Percentiles rank a stretch among this genome's conserved stretches.
phyloP scores from a whole-genome alignment of 2,113 vertebrate species.

The Platichthys stellatus region DNA sequence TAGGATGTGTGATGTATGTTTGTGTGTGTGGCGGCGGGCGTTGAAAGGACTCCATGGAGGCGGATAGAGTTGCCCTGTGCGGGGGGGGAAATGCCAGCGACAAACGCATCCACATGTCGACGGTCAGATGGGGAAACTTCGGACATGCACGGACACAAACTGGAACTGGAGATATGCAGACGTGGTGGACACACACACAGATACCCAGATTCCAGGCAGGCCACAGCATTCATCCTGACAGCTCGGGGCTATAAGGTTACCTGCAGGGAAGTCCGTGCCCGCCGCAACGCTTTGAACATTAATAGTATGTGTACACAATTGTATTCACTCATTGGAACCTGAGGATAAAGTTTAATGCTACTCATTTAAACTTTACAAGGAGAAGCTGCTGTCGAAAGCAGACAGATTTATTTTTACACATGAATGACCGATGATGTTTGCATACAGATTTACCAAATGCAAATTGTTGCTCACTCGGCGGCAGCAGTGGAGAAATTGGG shows the following conservation, averaged over 20 bases:
- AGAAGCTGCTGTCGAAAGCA: slow-evolving; percentile 2
- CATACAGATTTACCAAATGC: slow-evolving; percentile 47
- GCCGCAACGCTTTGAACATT: slow-evolving; percentile 61
- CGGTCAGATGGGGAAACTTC: slow-evolving; percentile 30
- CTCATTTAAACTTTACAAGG: slow-evolving; percentile 28
- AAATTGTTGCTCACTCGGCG: slow-evolving; percentile 44
- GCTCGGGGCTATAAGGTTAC: slow-evolving; percentile 68
- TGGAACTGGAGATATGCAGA: slow-evolving; percentile 44
- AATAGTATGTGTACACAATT: slow-evolving; percentile 46
- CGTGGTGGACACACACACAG: slow-evolving; percentile 61
- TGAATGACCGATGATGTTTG: slow-evolving; percentile 48
- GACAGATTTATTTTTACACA: slow-evolving; percentile 24
- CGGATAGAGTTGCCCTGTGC: slow-evolving; percentile 56
- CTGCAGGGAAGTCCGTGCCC: slow-evolving; percentile 41
- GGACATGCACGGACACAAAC: slow-evolving; percentile 15
- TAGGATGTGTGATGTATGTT: slow-evolving; percentile 46
- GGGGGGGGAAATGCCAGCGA: slow-evolving; percentile 49
- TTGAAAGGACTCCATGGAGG: slow-evolving; percentile 62
- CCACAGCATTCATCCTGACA: slow-evolving; percentile 60
- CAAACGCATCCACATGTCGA: slow-evolving; percentile 19
- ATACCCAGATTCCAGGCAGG: slow-evolving; percentile 68
- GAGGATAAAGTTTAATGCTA: slow-evolving; percentile 27
- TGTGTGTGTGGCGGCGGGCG: slow-evolving; percentile 41
- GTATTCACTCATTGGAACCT: slow-evolving; percentile 45
- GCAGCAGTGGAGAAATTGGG: slow-evolving; percentile 21